A percentile compares a stretch with the other conserved stretches of the same genome.
phyloP scores from a whole-genome alignment of 2,797 vertebrate genomes.

The Mastacembelus armatus region DNA sequence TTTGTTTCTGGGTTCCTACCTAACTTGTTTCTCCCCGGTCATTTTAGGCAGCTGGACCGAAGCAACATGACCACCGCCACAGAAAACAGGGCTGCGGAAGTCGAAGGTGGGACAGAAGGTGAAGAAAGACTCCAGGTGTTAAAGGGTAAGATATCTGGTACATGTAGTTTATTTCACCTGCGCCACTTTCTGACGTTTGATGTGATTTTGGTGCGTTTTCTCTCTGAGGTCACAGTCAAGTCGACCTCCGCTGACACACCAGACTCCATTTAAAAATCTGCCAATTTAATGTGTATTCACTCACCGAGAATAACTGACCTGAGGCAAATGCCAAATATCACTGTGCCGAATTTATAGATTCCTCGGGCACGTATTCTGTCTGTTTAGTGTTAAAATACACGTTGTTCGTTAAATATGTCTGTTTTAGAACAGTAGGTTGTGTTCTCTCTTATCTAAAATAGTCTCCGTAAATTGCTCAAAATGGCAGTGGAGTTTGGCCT shows the following conservation, averaged over 20 bases:
- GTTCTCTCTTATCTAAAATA: no score
- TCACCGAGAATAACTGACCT: rapidly evolving
- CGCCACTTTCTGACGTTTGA: no score
- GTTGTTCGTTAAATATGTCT: no score
- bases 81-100: background rate
- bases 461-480: no score
- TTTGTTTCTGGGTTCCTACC: conserved; percentile 24
- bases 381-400: no score
- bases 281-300: background rate
- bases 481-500: no score
- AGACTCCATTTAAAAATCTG: background rate
- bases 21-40: conserved; percentile 64
- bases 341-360: no score
- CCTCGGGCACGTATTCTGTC: rapidly evolving
- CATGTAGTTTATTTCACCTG: rapidly evolving
- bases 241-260: background rate
- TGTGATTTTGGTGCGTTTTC: background rate
- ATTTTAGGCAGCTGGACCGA: conserved; percentile 43
- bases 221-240: conserved; percentile 28
- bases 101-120: conserved; percentile 1
- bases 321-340: rapidly evolving
- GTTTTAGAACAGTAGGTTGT: no score
- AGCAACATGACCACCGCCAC: conserved; percentile 62
- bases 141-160: conserved; percentile 60
- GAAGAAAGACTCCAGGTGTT: conserved; percentile 56